Base-by-base conservation (phyloP, 2,888 invertebrate species). In the Eledona agricola region DNA sequence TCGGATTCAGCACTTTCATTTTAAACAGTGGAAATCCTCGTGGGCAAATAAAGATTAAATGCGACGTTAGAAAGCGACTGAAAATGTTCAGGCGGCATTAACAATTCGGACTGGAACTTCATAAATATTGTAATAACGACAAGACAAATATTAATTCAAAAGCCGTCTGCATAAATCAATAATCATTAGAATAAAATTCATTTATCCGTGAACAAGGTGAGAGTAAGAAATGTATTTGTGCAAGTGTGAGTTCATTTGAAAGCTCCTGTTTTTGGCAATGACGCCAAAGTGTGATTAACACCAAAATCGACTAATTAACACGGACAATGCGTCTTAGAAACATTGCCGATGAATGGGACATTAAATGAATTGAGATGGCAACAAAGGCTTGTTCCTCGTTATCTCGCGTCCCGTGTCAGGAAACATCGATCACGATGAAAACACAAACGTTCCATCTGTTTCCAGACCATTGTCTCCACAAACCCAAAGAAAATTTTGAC, bases 351-450 rank as follows among this genome's bases (percentile, higher is more conserved):
- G 42, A 20, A 29, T 45, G 11, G 20, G 20, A 32, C 23, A 51
- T 51, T 42, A 43, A 28, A 42, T 42, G 11, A 10, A 34, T 42
- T 43, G 35, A 40, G 37, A 35, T 35, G 23, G 17, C 25, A 34
- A 51, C 51, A 50, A 51, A 43, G 42, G 34, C 15, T 16, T 34
- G 25, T 35, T 34, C 4, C 25, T 46, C 19, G 46, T 46, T 46
- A 45, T 46, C 46, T 17, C 6, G 4, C 34, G 34, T 26, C 34
- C 17, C 25, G 46, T 46, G 46, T 46, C 46, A 34, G 46, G 46
- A 46, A 46, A 46, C 34, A 46, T 46, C 34, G 46, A 46, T 46
- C 46, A 46, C 11, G 46, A 34, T 34, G 25, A 20, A 40, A 40
- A 32, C 34, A 32, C 9, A 3, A 15, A 1, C 17, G 22, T 45